A percentile compares a stretch with the other conserved stretches of the same genome.
Conservation (phyloP, 1,140 invertebrate species). For the Mizuhopecten yessoensis region DNA sequence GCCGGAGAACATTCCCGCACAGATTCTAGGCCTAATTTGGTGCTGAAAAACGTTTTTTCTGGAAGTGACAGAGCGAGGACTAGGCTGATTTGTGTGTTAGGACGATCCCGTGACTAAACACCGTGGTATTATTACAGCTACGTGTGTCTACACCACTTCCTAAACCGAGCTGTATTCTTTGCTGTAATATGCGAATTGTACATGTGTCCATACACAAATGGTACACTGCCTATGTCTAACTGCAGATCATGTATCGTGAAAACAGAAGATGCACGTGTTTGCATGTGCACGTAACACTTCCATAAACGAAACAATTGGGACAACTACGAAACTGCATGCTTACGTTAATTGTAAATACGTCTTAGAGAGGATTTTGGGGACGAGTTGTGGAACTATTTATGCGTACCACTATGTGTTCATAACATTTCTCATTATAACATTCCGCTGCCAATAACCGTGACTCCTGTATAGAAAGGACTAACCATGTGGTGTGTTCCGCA, state of each 20-base stretch:
- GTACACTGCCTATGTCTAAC: not conserved
- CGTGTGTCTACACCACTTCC: not conserved
- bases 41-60: not conserved
- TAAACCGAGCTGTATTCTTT: not conserved
- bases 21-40: not conserved
- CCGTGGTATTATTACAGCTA: not conserved
- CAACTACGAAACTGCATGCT: not conserved
- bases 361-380: not conserved
- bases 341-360: not conserved
- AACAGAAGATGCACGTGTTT: not conserved
- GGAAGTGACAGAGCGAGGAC: not conserved
- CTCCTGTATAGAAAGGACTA: not conserved
- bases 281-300: not conserved
- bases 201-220: not conserved
- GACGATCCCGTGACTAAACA: not conserved
- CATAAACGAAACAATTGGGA: not conserved
- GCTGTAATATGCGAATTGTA: not conserved
- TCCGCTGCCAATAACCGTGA: not conserved
- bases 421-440: not conserved
- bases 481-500: conserved; percentile 31
- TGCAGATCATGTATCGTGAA: not conserved
- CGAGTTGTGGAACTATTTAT: conserved; percentile 16
- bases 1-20: not conserved
- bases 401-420: conserved; percentile 7
- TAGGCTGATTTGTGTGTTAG: not conserved